Evolutionary conservation across 2,113 vertebrate species (phyloP).

Genomic region (Puffinus mauretanicus): DNA sequence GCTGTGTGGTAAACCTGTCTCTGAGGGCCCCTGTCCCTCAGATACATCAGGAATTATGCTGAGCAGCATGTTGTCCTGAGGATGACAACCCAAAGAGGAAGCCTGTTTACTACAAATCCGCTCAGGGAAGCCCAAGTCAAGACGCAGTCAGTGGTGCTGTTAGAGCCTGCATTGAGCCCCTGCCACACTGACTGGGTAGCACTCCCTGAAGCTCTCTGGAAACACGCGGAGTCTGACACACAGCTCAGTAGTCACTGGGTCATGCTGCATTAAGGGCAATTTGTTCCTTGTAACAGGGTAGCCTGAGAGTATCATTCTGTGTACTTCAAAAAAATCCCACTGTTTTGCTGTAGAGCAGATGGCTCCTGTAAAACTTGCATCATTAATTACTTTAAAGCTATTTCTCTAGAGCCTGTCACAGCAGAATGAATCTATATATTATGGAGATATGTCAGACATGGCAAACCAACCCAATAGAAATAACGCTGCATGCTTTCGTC

Average conservation of each 20-base stretch:
- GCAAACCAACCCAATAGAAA: background rate
- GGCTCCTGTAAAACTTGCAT: background rate
- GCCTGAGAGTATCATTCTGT: background rate
- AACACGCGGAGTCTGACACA: background rate
- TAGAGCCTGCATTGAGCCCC: background rate
- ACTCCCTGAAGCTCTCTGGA: background rate
- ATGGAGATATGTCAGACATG: background rate
- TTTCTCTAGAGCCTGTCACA: background rate
- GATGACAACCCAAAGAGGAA: background rate
- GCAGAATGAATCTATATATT: background rate
- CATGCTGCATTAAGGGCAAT: rapidly evolving
- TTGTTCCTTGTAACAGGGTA: background rate
- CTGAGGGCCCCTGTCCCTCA: background rate
- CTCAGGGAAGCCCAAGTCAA: background rate
- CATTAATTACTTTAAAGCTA: background rate
- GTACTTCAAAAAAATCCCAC: background rate
- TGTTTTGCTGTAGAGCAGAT: background rate
- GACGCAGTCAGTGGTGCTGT: background rate
- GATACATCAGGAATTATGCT: background rate
- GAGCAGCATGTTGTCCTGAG: background rate
- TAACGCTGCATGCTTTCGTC: background rate
- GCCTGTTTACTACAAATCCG: background rate
- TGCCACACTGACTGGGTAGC: background rate
- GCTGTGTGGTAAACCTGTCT: background rate
- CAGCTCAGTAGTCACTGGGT: background rate